Conservation (phyloP, 92 coral and sea anemone genomes). For the Montipora capitata region DNA sequence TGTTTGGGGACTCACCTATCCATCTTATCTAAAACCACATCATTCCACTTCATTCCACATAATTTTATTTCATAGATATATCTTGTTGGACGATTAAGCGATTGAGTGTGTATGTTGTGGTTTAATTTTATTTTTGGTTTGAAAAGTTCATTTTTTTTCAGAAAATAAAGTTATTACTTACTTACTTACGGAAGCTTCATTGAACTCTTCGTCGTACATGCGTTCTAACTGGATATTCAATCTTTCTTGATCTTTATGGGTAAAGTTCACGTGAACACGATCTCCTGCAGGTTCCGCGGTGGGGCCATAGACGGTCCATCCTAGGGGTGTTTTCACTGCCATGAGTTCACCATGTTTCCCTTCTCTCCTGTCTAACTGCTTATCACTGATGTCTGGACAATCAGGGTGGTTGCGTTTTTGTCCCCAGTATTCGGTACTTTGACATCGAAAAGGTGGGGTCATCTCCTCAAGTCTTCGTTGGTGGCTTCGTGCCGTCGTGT, state of each 20-base stretch:
- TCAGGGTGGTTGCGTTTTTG: slow-evolving; percentile 70
- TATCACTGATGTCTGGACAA: slow-evolving; percentile 75
- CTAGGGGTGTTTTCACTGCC: slow-evolving; percentile 79
- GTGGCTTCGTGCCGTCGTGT: slow-evolving; percentile 66
- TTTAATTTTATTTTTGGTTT: too few species aligned
- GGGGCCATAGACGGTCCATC: slow-evolving; percentile 85
- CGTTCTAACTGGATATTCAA: slow-evolving; percentile 45
- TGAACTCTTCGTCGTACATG: slow-evolving; percentile 78
- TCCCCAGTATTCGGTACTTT: slow-evolving; percentile 61
- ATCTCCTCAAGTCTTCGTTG: slow-evolving; percentile 63
- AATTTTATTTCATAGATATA: too few species aligned
- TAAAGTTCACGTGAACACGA: too few species aligned
- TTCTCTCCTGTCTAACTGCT: slow-evolving; percentile 55
- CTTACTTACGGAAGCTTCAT: slow-evolving; percentile 32
- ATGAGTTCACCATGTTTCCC: slow-evolving; percentile 70
- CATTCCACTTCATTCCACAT: too few species aligned
- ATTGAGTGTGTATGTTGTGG: too few species aligned
- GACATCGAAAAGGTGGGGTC: slow-evolving; percentile 79
- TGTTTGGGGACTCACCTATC: too few species aligned
- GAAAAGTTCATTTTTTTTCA: too few species aligned
- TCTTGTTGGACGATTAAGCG: too few species aligned
- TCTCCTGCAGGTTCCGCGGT: background rate
- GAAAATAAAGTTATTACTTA: slow-evolving; percentile 2
- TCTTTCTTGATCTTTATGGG: too few species aligned
- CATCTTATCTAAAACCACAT: too few species aligned